Percentiles rank a stretch among this genome's conserved stretches.
phyloP scores from a whole-genome alignment of 2,797 vertebrate species.

The Ctenochaetus hawaiiensis region DNA sequence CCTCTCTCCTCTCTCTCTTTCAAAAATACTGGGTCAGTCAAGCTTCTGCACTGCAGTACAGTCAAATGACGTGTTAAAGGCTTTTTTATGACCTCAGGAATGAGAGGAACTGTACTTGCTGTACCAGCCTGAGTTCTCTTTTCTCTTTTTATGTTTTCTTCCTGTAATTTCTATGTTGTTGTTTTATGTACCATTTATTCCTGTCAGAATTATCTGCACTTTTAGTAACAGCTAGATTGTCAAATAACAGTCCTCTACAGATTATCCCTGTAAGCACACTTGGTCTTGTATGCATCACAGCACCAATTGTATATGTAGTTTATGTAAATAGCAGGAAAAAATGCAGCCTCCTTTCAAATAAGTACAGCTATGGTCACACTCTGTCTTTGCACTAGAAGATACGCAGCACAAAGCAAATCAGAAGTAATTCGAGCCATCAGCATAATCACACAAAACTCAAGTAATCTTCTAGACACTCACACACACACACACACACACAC shows the following conservation, averaged over 20 bases:
- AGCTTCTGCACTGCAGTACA: conserved; percentile 78
- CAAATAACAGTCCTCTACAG: neutral
- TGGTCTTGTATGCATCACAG: conserved; percentile 19
- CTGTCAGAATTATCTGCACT: neutral
- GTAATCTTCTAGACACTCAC: conserved; percentile 22
- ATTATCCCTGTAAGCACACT: neutral
- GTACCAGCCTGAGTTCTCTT: neutral
- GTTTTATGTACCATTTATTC: neutral
- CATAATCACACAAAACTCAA: conserved; percentile 45
- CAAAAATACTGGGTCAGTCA: conserved; percentile 72
- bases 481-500: conserved; percentile 10
- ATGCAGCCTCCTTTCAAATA: neutral
- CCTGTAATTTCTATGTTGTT: conserved; percentile 4
- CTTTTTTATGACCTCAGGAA: conserved; percentile 46
- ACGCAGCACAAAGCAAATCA: conserved; percentile 20
- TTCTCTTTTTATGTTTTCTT: neutral
- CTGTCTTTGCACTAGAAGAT: conserved; percentile 17
- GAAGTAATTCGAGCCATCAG: conserved; percentile 57
- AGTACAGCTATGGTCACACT: neutral
- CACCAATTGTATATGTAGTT: neutral
- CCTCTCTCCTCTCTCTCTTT: conserved; percentile 34
- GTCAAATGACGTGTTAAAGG: conserved; percentile 63
- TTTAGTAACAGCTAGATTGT: neutral
- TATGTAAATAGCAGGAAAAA: neutral
- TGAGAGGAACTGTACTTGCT: conserved; percentile 6